These are phyloP conservation scores for Cancer borealis DNA, from an alignment of 2,888 invertebrate genomes.

Conservation along the genomic window DNA sequence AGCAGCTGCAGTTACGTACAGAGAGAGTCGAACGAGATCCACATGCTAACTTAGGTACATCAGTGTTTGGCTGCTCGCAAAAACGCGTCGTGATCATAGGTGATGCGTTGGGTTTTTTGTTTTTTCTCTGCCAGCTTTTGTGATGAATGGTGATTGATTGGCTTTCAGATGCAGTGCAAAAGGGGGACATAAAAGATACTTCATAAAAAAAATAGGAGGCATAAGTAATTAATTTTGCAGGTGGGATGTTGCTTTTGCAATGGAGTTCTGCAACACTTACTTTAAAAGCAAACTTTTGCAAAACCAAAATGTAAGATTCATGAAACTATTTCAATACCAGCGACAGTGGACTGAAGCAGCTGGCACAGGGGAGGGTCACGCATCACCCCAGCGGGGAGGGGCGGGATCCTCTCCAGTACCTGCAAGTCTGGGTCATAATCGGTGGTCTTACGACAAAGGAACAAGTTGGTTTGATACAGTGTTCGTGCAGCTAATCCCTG, in stretches of 20 bases:
- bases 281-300: slow-evolving; percentile 59
- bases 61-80: slow-evolving; percentile 57
- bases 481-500: slow-evolving; percentile 70
- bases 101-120: slow-evolving; percentile 53
- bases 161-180: slow-evolving; percentile 55
- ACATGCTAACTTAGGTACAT: slow-evolving; percentile 66
- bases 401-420: slow-evolving; percentile 50
- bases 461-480: slow-evolving; percentile 56
- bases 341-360: slow-evolving; percentile 48
- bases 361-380: slow-evolving; percentile 48
- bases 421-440: slow-evolving; percentile 54
- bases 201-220: background rate
- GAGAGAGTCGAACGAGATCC: slow-evolving; percentile 63
- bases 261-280: slow-evolving; percentile 54
- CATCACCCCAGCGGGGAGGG: slow-evolving; percentile 9
- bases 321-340: slow-evolving; percentile 53
- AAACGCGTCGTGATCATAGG: slow-evolving; percentile 53
- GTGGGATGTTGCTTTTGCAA: background rate
- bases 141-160: slow-evolving; percentile 55
- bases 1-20: slow-evolving; percentile 71
- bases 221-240: background rate
- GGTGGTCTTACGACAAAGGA: slow-evolving; percentile 59
- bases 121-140: slow-evolving; percentile 57
- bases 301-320: slow-evolving; percentile 40
- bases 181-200: slow-evolving; percentile 9